phyloP scores from a whole-genome alignment of 2,797 vertebrate species.

The Dicrostonyx torquatus region DNA sequence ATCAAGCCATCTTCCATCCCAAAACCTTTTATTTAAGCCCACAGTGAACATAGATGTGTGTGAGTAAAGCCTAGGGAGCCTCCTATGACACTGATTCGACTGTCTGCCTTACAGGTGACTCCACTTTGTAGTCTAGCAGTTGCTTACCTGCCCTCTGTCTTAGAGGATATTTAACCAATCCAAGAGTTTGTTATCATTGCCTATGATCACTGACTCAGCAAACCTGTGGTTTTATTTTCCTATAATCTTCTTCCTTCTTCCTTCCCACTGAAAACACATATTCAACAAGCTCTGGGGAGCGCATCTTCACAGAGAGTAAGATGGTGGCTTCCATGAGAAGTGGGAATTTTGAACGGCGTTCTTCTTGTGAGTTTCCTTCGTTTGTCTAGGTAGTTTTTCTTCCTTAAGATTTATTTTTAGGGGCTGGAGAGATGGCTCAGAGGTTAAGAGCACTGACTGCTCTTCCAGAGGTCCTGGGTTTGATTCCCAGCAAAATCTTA shows the following conservation, averaged over 20 bases:
- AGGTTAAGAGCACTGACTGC: too few species aligned
- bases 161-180: neutral
- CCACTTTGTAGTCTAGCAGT: neutral
- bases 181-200: neutral
- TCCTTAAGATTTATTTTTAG: neutral
- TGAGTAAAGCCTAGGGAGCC: neutral
- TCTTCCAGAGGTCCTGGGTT: too few species aligned
- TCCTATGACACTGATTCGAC: too few species aligned
- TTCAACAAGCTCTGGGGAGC: neutral
- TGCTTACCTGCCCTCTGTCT: neutral
- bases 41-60: neutral
- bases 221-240: constrained; percentile 5
- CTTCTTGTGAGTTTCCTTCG: neutral
- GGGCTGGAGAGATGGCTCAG: too few species aligned
- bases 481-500: too few species aligned
- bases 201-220: neutral
- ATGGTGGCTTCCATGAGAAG: neutral
- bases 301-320: too few species aligned
- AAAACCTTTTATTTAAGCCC: neutral
- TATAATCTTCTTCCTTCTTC: neutral
- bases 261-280: neutral
- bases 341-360: neutral
- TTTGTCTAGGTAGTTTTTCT: neutral
- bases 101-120: neutral
- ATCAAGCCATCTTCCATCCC: neutral